Evolutionary conservation across 2,113 vertebrate genomes (phyloP).

Genomic region (Todiramphus chloris): DNA sequence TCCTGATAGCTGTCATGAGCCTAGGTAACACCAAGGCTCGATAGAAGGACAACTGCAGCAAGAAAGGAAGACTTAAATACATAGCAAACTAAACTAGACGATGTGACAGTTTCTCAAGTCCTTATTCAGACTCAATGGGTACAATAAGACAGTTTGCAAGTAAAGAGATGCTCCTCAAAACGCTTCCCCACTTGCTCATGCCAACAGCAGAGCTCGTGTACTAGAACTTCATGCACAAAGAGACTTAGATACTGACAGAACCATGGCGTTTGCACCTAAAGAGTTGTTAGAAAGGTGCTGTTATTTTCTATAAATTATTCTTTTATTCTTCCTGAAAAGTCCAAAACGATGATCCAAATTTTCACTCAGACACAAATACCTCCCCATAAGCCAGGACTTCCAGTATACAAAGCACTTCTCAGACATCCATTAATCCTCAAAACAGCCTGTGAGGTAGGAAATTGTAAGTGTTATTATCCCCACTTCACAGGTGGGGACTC

Average conservation of each 20-base stretch:
- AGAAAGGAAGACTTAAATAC: not conserved
- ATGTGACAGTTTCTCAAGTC: not conserved
- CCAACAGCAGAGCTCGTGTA: not conserved
- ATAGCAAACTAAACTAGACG: not conserved
- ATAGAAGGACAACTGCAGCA: not conserved
- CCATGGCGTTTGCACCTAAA: not conserved
- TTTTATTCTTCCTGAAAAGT: not conserved
- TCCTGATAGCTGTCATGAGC: not conserved
- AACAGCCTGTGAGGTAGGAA: conserved; percentile 63
- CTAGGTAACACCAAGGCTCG: not conserved
- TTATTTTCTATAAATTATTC: not conserved
- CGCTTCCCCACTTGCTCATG: not conserved
- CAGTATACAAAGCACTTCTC: conserved; percentile 56
- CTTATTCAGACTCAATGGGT: not conserved
- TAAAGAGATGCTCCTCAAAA: not conserved
- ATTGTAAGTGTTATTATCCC: conserved; percentile 59
- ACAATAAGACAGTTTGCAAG: not conserved
- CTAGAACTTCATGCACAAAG: not conserved
- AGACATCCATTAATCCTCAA: conserved; percentile 64
- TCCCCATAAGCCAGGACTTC: conserved; percentile 30
- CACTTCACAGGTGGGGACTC: conserved; percentile 61
- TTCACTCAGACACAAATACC: conserved; percentile 9
- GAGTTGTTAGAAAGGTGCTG: not conserved
- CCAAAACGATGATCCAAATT: not conserved
- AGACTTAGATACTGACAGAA: not conserved